Base-by-base conservation (phyloP, 1,140 invertebrate species). In the Proctacanthus coquilletti region DNA sequence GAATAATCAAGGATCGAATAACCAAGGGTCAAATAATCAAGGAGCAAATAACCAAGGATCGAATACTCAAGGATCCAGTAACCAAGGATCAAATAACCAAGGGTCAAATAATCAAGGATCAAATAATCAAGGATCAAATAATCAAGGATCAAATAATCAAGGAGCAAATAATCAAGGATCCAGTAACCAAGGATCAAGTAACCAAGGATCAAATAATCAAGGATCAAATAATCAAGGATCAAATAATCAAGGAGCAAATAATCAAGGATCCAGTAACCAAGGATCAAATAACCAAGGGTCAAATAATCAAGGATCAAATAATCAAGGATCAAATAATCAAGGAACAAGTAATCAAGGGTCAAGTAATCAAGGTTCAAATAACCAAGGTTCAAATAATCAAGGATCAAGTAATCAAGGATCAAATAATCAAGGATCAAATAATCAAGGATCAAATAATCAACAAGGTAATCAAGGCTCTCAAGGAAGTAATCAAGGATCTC, bases 281-380 rank as follows among this genome's bases (percentile, higher is more conserved):
- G n/a, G 17, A 8, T 39, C 38, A 15, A 10, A 3, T n/a, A 38
- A 29, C 3, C 5, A 38, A 38, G 21, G 19, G 11, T n/a, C 11
- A 11, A 21, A 9, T 17, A 23, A 39, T 13, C 27, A 33, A 9
- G 6, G 14, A 29, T 36, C 33, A 29, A 18, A 18, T 13, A 43
- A 30, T 35, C 49, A 41, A 27, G 32, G 39, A 20, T 49, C 47
- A 18, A 36, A 40, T 14, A 42, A 25, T 20, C 43, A 23, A 18
- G 45, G 41, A 23, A 39, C 41, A 35, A 8, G 14, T 10, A 37
- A 13, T 25, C 15, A 37, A n/a, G 25, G 13, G 8, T 35, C 44
- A 5, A 47, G 17, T 41, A 41, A 31, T 40, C 37, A 30, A 13
- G 14, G 21, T 20, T 40, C 21, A 34, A 31, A 11, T 29, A 45